Evolutionary conservation across 2,888 invertebrate genomes (phyloP), one percentile per base, ranked within the genome.

Genomic region (Xylota sylvarum): DNA sequence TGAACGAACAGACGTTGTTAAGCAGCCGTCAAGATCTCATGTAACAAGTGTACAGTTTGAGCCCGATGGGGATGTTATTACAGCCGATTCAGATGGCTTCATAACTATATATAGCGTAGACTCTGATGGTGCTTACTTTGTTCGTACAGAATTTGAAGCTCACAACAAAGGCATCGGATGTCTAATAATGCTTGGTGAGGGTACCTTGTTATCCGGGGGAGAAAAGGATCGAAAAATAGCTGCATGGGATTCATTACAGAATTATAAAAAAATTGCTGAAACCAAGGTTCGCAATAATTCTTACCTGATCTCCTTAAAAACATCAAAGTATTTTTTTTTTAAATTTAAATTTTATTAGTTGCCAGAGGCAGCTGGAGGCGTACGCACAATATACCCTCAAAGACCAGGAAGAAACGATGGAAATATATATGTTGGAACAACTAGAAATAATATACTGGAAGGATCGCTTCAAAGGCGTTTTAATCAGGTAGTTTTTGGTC

Each of bases 21-120:
- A 97, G 93, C 97, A 97, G 95, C 97, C 97, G 0, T 96, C 97
- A 12, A 94, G 97, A 73, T 97, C 97, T 0, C 95, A 97, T 90
- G 95, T 97, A 2, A 97, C 97, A 4, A 96, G 97, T 81, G 94
- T 98, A 17, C 97, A 97, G 90, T 98, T 98, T 90, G 97, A 97
- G 90, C 96, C 97, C 92, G 97, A 97, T 90, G 98, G 98, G 5
- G 98, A 98, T 91, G 97, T 98, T 1, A 96, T 98, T 56, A 97
- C 97, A 0, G 98, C 97, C 0, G 98, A 98, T 90, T 96, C 97
- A 84, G 97, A 97, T 91, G 98, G 98, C 6, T 97, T 97, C 89
- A 96, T 98, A 87, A 97, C 97, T 4, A 95, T 98, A 80, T 98
- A 98, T 92, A 96, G 97, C 86, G 97, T 97, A 0, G 97, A 97